Evolutionary conservation across 2,797 vertebrate species (phyloP), one percentile per base, ranked within the genome.

Genomic region (Gymnocypris eckloni): DNA sequence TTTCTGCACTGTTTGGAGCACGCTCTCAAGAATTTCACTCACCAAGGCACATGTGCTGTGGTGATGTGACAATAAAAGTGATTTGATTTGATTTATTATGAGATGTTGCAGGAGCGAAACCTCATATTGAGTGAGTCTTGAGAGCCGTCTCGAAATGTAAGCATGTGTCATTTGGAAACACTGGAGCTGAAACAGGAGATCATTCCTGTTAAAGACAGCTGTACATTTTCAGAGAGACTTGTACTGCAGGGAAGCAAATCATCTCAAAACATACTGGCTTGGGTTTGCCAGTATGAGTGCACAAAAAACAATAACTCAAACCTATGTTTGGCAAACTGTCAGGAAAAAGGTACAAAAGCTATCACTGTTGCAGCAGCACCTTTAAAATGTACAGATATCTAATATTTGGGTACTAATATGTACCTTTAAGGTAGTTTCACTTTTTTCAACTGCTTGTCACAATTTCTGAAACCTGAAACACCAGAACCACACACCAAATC

Each of bases 151-250:
- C 5, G 18, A 76, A 76, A 76, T 54, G 73, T 54, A 54, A 54
- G 28, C 1, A 12, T 18, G n/a, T 50, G 71, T 50, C 71, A 28
- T 76, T 54, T 54, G 28, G 73, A 76, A 37, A 54, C 73, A 76
- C 7, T 75, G 45, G 18, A 76, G 73, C 11, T 54, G 73, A 76
- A 76, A 76, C 50, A 76, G 6, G 50, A 76, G 50, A 76, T 52
- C 5, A 4, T 54, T 22, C 37, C 48, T 13, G 73, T 76, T 22
- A 76, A 76, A 54, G 50, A 78, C 37, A 61, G 76, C 76, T 78
- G 76, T 43, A 61, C 25, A 16, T 22, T 41, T 78, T 67, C 28
- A 59, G 28, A 39, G 33, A 56, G 11, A n/a, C 20, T 61, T 39
- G 12, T 16, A 15, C 76, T 25, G 22, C 2, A 2, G 25, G 37